A percentile compares a stretch with the other conserved stretches of the same genome.
Conservation (phyloP, 2,113 vertebrate species). For the Rhinolophus sinicus region DNA sequence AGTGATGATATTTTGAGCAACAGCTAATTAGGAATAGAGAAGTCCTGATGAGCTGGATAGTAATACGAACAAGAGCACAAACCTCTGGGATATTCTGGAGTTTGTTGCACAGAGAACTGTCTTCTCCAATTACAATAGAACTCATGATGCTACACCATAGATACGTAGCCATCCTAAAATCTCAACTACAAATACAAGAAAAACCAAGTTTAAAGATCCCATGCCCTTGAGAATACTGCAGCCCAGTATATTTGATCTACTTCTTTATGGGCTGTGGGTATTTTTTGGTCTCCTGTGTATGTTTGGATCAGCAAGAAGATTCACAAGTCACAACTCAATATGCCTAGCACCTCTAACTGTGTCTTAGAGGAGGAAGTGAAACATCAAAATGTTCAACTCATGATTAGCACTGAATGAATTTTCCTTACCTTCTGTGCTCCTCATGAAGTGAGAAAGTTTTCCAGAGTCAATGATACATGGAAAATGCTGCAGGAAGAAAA, state of each 20-base stretch:
- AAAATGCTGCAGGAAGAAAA: not conserved
- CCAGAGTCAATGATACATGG: not conserved
- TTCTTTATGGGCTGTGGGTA: not conserved
- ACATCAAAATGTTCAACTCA: not conserved
- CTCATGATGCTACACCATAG: not conserved
- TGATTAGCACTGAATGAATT: not conserved
- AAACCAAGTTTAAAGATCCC: not conserved
- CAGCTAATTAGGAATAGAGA: not conserved
- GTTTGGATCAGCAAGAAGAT: not conserved
- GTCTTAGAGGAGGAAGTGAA: not conserved
- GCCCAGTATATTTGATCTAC: not conserved
- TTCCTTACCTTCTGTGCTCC: not conserved
- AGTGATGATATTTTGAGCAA: not conserved
- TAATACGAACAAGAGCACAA: not conserved
- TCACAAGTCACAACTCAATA: not conserved
- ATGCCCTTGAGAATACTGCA: not conserved
- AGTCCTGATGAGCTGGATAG: not conserved
- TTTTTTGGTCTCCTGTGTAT: not conserved
- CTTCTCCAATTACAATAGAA: not conserved
- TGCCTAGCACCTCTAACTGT: slow-evolving; percentile 15
- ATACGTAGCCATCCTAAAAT: not conserved
- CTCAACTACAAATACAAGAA: not conserved
- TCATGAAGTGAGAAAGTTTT: slow-evolving; percentile 25
- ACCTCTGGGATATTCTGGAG: not conserved
- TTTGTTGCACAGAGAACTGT: not conserved